Conservation (phyloP, 2,888 invertebrate genomes). For the Apomyelois bistriatella region DNA sequence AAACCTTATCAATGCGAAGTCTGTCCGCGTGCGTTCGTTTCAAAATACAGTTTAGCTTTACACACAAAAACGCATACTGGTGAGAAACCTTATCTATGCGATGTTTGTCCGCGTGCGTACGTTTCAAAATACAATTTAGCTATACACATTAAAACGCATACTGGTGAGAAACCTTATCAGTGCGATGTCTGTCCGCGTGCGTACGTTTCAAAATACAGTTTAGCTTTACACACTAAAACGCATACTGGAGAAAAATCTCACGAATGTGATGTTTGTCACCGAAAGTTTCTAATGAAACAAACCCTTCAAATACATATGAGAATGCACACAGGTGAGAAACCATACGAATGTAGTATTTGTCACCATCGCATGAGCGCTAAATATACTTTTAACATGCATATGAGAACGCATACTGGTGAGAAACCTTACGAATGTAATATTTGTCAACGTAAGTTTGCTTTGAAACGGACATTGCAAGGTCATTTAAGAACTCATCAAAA, state of each 20-base stretch:
- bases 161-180: too few relatives aligned
- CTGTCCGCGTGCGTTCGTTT: not conserved
- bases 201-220: not conserved
- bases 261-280: not conserved
- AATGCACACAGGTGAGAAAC: not conserved
- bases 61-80: not conserved
- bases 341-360: not conserved
- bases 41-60: too few relatives aligned
- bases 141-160: not conserved
- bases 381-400: not conserved
- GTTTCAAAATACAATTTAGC: not conserved
- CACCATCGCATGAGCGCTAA: not conserved
- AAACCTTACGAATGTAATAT: not conserved
- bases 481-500: not conserved
- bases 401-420: constrained; percentile 7
- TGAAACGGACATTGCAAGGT: not conserved
- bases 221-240: not conserved
- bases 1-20: not conserved
- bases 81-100: not conserved
- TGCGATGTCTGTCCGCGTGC: too few relatives aligned
- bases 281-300: not conserved
- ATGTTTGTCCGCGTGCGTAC: not conserved
- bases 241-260: not conserved
- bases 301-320: not conserved
- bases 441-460: not conserved